A percentile compares a stretch with the other conserved stretches of the same genome.
These are phyloP conservation scores for Agapostemon virescens DNA, from an alignment of 2,888 invertebrate species.

Conservation along the genomic window DNA sequence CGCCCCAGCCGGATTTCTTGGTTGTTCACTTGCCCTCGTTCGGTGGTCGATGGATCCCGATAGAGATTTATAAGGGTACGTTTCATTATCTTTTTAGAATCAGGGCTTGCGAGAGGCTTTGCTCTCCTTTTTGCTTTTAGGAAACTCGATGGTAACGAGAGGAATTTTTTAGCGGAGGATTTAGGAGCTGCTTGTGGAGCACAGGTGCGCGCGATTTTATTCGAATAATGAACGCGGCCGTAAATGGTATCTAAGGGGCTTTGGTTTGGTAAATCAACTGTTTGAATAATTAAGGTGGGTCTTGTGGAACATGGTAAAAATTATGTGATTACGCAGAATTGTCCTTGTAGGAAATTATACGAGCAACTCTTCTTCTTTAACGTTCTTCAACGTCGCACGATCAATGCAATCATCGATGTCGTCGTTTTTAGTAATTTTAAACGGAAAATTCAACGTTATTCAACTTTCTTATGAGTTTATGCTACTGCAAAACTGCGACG, in stretches of 20 bases:
- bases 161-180: background rate
- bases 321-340: background rate
- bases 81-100: background rate
- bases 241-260: background rate
- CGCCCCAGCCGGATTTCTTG: background rate
- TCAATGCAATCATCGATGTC: no score
- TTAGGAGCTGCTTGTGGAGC: background rate
- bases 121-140: background rate
- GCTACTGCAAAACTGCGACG: no score
- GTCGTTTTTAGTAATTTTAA: no score
- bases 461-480: no score
- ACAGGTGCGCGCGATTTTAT: background rate
- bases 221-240: background rate
- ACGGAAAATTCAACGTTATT: no score
- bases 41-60: background rate
- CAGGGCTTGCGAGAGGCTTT: background rate
- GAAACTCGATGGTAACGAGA: background rate
- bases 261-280: background rate
- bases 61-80: slow-evolving; percentile 1
- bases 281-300: background rate
- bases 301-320: background rate
- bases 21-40: background rate
- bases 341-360: background rate
- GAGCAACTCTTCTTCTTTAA: background rate
- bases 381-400: no score